Conservation (phyloP, 2,113 vertebrate genomes). For the Python bivittatus region DNA sequence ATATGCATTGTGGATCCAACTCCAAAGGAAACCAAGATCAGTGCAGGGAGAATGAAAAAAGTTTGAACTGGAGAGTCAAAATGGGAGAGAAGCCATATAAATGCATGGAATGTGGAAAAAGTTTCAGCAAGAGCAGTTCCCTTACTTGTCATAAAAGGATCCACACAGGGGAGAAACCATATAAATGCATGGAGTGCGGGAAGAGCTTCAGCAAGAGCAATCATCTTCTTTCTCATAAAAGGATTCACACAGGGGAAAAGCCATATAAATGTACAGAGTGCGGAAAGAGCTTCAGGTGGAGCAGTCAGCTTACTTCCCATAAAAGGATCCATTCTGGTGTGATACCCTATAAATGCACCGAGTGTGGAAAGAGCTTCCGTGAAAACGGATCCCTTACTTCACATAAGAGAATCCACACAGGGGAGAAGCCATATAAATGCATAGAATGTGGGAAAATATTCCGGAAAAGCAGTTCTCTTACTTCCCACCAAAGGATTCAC, state of each 20-base stretch:
- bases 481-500: not conserved
- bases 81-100: not conserved
- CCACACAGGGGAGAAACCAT: too few species aligned
- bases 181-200: too few species aligned
- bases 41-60: not conserved
- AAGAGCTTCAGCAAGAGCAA: too few species aligned
- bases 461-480: not conserved
- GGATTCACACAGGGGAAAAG: too few species aligned
- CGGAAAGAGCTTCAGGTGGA: too few species aligned
- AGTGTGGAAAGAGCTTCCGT: not conserved
- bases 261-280: too few species aligned
- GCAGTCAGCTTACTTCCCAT: too few species aligned
- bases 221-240: too few species aligned
- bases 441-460: not conserved
- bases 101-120: not conserved
- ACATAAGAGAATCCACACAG: not conserved
- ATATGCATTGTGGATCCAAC: not conserved
- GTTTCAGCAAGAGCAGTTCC: too few species aligned
- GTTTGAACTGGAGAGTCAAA: not conserved
- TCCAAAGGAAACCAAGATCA: not conserved
- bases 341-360: too few species aligned
- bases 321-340: too few species aligned
- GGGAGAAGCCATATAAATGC: not conserved
- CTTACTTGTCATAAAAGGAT: too few species aligned
- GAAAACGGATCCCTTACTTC: not conserved